Conservation (phyloP, 2,113 vertebrate species). For the Irena cyanogastra region DNA sequence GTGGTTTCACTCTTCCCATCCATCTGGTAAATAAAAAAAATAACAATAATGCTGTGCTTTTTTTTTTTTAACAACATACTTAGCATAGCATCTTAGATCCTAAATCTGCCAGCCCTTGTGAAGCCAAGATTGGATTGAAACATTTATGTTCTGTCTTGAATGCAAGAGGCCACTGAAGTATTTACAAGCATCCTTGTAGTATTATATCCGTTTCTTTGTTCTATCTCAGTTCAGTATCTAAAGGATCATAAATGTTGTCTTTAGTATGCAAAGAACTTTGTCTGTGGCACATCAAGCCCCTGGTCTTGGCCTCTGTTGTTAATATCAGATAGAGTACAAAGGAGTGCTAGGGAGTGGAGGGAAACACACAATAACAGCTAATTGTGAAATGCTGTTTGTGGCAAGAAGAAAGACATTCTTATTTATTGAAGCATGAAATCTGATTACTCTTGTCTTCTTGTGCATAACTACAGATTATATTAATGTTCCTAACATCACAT, state of each 20-base stretch:
- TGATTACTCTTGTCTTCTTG: neutral
- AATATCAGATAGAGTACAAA: neutral
- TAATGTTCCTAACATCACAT: neutral
- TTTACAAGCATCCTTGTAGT: neutral
- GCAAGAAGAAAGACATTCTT: neutral
- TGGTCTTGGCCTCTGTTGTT: neutral
- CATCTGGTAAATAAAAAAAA: slow-evolving; percentile 15
- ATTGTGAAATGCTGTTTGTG: slow-evolving; percentile 11
- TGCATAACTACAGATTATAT: neutral
- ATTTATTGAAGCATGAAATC: neutral
- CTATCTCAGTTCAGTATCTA: neutral
- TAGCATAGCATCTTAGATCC: neutral
- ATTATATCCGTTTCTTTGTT: neutral
- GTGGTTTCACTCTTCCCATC: slow-evolving; percentile 1
- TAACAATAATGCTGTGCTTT: neutral
- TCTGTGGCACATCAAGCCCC: neutral
- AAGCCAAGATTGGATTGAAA: neutral
- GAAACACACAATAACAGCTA: neutral
- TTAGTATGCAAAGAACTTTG: neutral
- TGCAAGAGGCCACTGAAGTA: neutral
- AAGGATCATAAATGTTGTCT: neutral
- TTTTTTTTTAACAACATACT: neutral
- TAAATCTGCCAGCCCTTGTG: neutral
- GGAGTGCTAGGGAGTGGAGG: neutral
- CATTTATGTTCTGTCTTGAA: neutral